Conservation (phyloP, 2,888 invertebrate species). For the Caradrina kadenii region DNA sequence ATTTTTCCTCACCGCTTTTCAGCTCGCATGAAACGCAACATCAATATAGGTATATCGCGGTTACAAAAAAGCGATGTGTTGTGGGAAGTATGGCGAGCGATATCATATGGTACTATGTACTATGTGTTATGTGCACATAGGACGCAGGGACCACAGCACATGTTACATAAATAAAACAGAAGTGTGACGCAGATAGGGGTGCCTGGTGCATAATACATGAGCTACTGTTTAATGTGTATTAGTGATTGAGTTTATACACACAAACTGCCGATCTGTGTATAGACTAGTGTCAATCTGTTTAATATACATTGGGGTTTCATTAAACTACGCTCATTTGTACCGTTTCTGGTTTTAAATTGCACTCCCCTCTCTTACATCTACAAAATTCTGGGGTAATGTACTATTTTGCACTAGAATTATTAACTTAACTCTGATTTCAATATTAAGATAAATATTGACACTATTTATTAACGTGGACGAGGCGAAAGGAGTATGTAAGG, state of each 20-base stretch:
- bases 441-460: too few relatives aligned
- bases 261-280: neutral
- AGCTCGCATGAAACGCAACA: conserved; percentile 2
- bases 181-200: conserved; percentile 45
- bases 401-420: too few relatives aligned
- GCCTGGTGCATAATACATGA: conserved; percentile 28
- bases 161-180: conserved; percentile 59
- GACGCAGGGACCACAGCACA: conserved; percentile 18
- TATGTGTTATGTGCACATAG: neutral
- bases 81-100: conserved; percentile 18
- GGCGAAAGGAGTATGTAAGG: too few relatives aligned
- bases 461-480: too few relatives aligned
- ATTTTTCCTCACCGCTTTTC: neutral
- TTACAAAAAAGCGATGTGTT: conserved; percentile 27
- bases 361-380: too few relatives aligned
- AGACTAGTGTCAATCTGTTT: too few relatives aligned
- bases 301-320: neutral
- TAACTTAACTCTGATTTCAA: too few relatives aligned
- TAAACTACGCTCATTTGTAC: neutral
- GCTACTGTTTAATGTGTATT: conserved; percentile 20
- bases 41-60: conserved; percentile 8
- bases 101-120: conserved; percentile 16
- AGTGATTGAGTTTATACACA: neutral
- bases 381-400: too few relatives aligned
- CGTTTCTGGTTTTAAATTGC: too few relatives aligned